These are phyloP conservation scores for Deilephila porcellus DNA, from an alignment of 2,888 invertebrate genomes.

Conservation along the genomic window DNA sequence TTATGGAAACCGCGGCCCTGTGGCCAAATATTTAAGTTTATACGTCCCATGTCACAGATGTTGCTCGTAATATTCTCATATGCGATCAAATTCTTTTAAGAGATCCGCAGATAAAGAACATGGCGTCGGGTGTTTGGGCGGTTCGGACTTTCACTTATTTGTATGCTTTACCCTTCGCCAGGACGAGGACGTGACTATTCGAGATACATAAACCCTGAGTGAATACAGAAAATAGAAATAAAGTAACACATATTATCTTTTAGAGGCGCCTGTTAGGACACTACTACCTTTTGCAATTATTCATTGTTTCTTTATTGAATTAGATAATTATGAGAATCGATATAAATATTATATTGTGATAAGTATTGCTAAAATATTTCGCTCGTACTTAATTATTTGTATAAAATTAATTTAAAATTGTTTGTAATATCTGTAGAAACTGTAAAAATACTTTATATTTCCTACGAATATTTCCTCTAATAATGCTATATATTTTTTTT, in stretches of 20 bases:
- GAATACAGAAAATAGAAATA: slow-evolving; percentile 85
- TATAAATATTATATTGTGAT: too few relatives aligned
- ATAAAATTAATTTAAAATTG: too few relatives aligned
- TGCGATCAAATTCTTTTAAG: slow-evolving; percentile 84
- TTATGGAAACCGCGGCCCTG: slow-evolving; percentile 49
- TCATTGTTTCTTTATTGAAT: slow-evolving; percentile 31
- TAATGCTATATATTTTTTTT: too few relatives aligned
- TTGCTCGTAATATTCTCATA: slow-evolving; percentile 82
- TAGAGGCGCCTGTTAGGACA: slow-evolving; percentile 72
- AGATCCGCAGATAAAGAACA: slow-evolving; percentile 83
- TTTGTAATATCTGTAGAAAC: too few relatives aligned
- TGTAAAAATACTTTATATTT: too few relatives aligned
- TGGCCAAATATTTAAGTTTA: slow-evolving; percentile 75
- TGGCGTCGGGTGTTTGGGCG: slow-evolving; percentile 78
- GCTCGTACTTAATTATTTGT: too few relatives aligned
- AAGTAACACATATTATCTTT: slow-evolving; percentile 84
- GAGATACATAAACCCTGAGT: slow-evolving; percentile 84
- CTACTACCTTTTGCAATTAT: slow-evolving; percentile 59
- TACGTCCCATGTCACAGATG: slow-evolving; percentile 83
- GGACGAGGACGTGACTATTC: slow-evolving; percentile 83
- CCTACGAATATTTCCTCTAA: too few relatives aligned
- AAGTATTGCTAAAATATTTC: too few relatives aligned
- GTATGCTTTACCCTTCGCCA: slow-evolving; percentile 82
- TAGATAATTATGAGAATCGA: too few relatives aligned
- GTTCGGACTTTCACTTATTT: slow-evolving; percentile 84